Percentiles rank a stretch among this genome's conserved stretches.
These are phyloP conservation scores for Setipinna tenuifilis DNA, from an alignment of 2,797 vertebrate genomes.

Conservation along the genomic window DNA sequence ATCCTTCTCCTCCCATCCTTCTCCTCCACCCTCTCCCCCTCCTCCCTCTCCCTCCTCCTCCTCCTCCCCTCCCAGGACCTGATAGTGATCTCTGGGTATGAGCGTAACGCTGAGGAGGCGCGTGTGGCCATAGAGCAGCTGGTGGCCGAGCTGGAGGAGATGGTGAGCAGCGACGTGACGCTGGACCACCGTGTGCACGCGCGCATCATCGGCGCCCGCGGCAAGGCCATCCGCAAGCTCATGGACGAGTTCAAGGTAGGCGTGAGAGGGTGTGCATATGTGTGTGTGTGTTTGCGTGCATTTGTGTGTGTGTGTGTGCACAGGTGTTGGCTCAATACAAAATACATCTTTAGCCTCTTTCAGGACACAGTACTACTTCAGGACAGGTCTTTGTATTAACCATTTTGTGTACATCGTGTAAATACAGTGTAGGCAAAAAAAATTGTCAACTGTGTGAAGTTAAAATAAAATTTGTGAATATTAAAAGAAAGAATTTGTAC, in stretches of 20 bases:
- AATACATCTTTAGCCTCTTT: too few relatives aligned
- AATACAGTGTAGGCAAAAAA: too few relatives aligned
- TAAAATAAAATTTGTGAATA: neutral
- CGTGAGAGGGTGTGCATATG: neutral
- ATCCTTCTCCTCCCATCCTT: too few relatives aligned
- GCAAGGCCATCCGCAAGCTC: constrained; percentile 80
- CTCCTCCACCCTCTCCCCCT: neutral
- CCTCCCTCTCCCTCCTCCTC: neutral
- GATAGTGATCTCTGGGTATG: constrained; percentile 79
- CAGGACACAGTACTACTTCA: too few relatives aligned
- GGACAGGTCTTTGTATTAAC: too few relatives aligned
- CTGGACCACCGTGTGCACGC: constrained; percentile 78
- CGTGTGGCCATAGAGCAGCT: constrained; percentile 75
- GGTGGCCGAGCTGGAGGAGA: constrained; percentile 77
- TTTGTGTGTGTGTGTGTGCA: neutral
- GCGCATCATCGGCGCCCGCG: constrained; percentile 79
- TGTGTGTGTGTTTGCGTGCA: neutral
- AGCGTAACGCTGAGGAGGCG: constrained; percentile 75
- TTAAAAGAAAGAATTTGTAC: neutral
- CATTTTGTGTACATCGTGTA: too few relatives aligned
- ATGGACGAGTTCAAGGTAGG: constrained; percentile 83
- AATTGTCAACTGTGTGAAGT: too few relatives aligned
- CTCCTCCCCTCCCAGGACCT: constrained; percentile 64
- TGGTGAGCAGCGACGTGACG: constrained; percentile 77
- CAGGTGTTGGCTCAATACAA: neutral